Conservation (phyloP, 2,113 vertebrate species). For the Epinephelus cyanopodus region DNA sequence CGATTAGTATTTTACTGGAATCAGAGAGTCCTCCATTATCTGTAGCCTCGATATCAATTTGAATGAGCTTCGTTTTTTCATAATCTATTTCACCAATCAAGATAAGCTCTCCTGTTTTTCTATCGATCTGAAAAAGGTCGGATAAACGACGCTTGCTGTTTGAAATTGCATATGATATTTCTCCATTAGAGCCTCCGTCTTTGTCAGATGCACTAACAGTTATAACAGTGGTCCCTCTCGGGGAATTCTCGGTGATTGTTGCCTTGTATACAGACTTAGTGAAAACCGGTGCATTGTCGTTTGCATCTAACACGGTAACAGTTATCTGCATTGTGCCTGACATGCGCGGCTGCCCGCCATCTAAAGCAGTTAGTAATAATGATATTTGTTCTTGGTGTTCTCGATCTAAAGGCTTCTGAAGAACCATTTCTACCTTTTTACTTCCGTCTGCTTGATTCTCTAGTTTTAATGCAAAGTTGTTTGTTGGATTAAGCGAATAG, state of each 20-base stretch:
- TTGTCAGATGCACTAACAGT: constrained; percentile 84
- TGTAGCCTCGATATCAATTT: constrained; percentile 82
- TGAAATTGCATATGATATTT: constrained; percentile 82
- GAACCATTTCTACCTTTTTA: constrained; percentile 72
- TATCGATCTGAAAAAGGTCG: constrained; percentile 80
- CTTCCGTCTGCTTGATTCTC: constrained; percentile 61
- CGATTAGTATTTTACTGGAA: constrained; percentile 82
- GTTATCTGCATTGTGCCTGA: constrained; percentile 65
- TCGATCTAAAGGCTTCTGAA: constrained; percentile 67
- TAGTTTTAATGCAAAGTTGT: constrained; percentile 76
- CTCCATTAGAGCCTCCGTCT: constrained; percentile 84
- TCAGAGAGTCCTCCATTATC: constrained; percentile 81
- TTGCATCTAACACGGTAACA: constrained; percentile 55
- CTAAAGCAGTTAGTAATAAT: constrained; percentile 70
- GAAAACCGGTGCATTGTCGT: constrained; percentile 82
- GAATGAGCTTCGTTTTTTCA: constrained; percentile 78
- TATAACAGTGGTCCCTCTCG: constrained; percentile 58
- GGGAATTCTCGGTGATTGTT: constrained; percentile 77
- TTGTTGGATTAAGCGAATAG: constrained; percentile 81
- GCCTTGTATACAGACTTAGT: constrained; percentile 74
- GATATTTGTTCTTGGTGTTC: constrained; percentile 44
- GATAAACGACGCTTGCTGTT: constrained; percentile 54
- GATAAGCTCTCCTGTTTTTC: constrained; percentile 76
- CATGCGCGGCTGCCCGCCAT: constrained; percentile 64
- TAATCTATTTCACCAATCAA: constrained; percentile 82